phyloP scores from a whole-genome alignment of 2,113 vertebrate species.

The Procavia capensis region DNA sequence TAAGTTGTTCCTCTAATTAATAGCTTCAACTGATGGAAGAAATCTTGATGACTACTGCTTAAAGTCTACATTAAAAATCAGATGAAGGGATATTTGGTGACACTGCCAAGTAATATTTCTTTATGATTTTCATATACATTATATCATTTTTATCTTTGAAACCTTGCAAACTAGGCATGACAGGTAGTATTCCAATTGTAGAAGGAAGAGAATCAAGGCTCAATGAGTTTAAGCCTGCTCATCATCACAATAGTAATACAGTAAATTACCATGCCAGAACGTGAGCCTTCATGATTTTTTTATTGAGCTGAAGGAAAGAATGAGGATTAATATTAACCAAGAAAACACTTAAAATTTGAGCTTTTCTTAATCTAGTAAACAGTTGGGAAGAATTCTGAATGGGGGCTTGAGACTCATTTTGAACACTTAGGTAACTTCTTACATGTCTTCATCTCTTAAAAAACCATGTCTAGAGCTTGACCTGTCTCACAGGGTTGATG shows the following conservation, averaged over 20 bases:
- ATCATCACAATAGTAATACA: background rate
- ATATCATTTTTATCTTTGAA: slow-evolving; percentile 51
- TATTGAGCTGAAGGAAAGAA: slow-evolving; percentile 39
- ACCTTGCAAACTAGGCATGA: background rate
- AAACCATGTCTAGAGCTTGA: slow-evolving; percentile 35
- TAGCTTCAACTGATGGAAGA: slow-evolving; percentile 23
- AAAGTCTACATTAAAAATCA: slow-evolving; percentile 14
- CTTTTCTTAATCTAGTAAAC: slow-evolving; percentile 31
- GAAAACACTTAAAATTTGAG: background rate
- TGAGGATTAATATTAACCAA: slow-evolving; percentile 20
- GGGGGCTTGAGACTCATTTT: background rate
- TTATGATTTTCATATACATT: slow-evolving; percentile 2
- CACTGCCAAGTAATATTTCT: background rate
- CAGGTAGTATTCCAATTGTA: background rate
- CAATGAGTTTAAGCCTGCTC: slow-evolving; percentile 5
- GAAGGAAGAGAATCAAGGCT: background rate
- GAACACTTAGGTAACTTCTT: slow-evolving; percentile 52
- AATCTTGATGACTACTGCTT: background rate
- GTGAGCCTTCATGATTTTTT: slow-evolving; percentile 41
- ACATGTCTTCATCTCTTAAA: slow-evolving; percentile 21
- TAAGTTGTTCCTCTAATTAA: slow-evolving; percentile 13
- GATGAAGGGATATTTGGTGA: background rate
- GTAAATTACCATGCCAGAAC: background rate
- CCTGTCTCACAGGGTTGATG: background rate
- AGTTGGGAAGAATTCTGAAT: background rate